These are phyloP conservation scores for Steinernema scapterisci DNA, from an alignment of 2,888 invertebrate genomes.

Conservation along the genomic window DNA sequence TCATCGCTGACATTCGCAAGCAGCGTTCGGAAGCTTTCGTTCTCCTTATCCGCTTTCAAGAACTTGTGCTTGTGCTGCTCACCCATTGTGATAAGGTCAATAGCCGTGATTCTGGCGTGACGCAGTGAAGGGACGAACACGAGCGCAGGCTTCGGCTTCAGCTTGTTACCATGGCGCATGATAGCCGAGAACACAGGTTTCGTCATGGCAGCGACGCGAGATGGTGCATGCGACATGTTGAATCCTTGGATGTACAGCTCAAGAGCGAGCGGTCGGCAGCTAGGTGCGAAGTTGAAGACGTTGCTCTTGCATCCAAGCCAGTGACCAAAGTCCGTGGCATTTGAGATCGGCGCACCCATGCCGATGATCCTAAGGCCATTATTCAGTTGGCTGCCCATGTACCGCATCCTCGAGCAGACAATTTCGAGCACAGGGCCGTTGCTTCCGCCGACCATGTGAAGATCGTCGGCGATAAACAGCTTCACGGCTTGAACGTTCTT, in stretches of 20 bases:
- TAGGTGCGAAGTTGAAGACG: conserved; percentile 98
- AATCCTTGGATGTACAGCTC: conserved; percentile 94
- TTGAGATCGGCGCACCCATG: conserved; percentile 87
- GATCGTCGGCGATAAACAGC: conserved; percentile 92
- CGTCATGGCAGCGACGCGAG: conserved; percentile 93
- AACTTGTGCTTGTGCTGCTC: conserved; percentile 85
- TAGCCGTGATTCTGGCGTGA: conserved; percentile 79
- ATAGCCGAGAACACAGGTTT: conserved; percentile 95
- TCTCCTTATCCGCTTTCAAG: conserved; percentile 74
- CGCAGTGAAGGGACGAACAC: conserved; percentile 80
- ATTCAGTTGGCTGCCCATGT: conserved; percentile 88
- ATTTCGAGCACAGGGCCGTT: conserved; percentile 84
- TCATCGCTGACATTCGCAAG: conserved; percentile 85
- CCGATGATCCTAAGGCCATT: conserved; percentile 77
- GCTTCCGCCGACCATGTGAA: conserved; percentile 76
- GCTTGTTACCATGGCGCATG: conserved; percentile 75
- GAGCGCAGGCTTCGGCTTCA: conserved; percentile 79
- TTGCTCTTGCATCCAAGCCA: conserved; percentile 80
- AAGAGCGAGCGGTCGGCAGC: conserved; percentile 89
- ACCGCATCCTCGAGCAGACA: conserved; percentile 85
- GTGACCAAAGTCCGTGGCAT: conserved; percentile 76
- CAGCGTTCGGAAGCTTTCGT: conserved; percentile 84
- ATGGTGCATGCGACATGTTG: conserved; percentile 95
- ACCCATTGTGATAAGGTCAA: conserved; percentile 90
- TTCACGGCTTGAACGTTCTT: conserved; percentile 97